Conservation (phyloP, 2,113 vertebrate genomes). For the Pseudopipra pipra region DNA sequence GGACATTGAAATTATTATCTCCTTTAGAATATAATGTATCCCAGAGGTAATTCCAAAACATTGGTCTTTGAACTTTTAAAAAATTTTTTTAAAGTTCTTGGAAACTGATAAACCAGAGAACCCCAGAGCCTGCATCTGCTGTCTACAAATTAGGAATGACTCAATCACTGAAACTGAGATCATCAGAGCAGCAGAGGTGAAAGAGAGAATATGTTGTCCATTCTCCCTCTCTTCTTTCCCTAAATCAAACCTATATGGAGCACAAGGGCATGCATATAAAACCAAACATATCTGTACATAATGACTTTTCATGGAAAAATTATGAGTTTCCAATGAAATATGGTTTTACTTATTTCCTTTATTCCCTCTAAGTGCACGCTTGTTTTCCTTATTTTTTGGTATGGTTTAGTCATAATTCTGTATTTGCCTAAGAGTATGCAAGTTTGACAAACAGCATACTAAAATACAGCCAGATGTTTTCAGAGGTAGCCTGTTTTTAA, state of each 20-base stretch:
- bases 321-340: not conserved
- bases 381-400: not conserved
- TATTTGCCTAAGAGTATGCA: not conserved
- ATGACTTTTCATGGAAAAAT: not conserved
- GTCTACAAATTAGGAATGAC: not conserved
- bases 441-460: not conserved
- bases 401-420: not conserved
- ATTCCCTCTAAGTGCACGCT: not conserved
- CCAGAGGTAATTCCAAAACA: not conserved
- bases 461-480: not conserved
- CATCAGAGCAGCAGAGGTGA: not conserved
- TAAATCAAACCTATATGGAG: not conserved
- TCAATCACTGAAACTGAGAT: not conserved
- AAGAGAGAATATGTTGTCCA: not conserved
- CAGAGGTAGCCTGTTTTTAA: not conserved
- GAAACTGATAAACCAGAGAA: conserved; percentile 21
- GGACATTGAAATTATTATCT: not conserved
- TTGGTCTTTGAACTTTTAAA: not conserved
- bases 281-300: not conserved
- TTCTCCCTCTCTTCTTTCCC: not conserved
- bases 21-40: not conserved
- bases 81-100: not conserved
- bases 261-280: not conserved
- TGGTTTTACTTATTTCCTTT: not conserved
- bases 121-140: not conserved